These are phyloP conservation scores for Acleris sparsana DNA, from an alignment of 2,888 invertebrate genomes.

Conservation along the genomic window DNA sequence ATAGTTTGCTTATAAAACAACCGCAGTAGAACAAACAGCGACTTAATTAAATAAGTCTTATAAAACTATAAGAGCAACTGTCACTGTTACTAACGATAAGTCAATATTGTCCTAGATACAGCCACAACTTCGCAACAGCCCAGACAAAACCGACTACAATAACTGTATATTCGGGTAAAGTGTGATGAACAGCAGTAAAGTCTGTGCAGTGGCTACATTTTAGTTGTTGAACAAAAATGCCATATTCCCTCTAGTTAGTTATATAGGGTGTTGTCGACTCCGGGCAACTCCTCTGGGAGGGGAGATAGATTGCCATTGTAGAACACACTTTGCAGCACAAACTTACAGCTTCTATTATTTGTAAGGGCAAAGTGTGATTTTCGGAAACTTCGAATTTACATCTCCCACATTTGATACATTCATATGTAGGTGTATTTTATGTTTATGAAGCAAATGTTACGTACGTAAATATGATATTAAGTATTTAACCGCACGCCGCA, in stretches of 20 bases:
- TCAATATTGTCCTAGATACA: background rate
- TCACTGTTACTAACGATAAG: background rate
- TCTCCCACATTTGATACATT: background rate
- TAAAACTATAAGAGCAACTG: background rate
- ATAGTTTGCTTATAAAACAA: constrained; percentile 13
- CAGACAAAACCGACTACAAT: constrained; percentile 44
- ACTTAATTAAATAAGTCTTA: constrained; percentile 4
- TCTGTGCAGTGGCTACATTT: constrained; percentile 43
- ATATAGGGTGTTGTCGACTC: constrained; percentile 47
- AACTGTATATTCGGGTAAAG: constrained; percentile 44
- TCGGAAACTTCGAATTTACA: constrained; percentile 7
- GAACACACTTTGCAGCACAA: constrained; percentile 52
- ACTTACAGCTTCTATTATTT: constrained; percentile 53
- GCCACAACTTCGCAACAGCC: constrained; percentile 30
- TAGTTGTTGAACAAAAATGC: constrained; percentile 48
- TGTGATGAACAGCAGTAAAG: constrained; percentile 46
- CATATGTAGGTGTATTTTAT: background rate
- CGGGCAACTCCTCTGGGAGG: constrained; percentile 58
- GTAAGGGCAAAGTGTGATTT: constrained; percentile 44
- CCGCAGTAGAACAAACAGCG: background rate
- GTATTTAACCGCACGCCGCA: too few relatives aligned
- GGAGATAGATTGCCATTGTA: constrained; percentile 63
- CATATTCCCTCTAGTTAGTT: constrained; percentile 55
- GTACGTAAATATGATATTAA: too few relatives aligned
- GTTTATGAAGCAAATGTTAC: too few relatives aligned